These are phyloP conservation scores for Corvus hawaiiensis DNA, from an alignment of 2,113 vertebrate species.

Conservation along the genomic window DNA sequence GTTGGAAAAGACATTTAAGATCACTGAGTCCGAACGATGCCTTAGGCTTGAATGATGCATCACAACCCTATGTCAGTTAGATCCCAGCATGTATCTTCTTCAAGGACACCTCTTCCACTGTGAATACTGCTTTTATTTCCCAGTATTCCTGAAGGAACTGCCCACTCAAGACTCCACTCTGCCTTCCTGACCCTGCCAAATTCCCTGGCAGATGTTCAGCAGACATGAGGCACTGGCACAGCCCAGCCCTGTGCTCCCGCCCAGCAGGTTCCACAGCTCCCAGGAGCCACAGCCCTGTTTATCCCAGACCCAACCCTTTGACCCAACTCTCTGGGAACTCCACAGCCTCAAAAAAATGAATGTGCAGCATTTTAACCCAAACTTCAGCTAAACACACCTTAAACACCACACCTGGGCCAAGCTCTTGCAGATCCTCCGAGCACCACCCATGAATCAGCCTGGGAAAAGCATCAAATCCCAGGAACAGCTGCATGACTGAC, in stretches of 20 bases:
- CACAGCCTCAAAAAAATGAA: background rate
- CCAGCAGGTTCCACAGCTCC: background rate
- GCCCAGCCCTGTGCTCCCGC: background rate
- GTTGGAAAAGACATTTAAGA: background rate
- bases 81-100: background rate
- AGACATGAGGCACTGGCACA: background rate
- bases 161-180: background rate
- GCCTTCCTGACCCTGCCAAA: background rate
- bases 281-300: background rate
- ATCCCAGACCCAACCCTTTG: background rate
- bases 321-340: background rate
- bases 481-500: background rate
- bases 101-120: background rate
- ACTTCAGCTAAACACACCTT: background rate
- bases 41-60: too few species aligned
- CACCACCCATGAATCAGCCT: fast-evolving
- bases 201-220: background rate
- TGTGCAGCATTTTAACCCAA: background rate
- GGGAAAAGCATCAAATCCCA: background rate
- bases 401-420: background rate
- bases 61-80: background rate
- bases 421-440: background rate
- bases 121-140: background rate
- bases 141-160: background rate
- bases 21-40: too few species aligned